Evolutionary conservation across 1,140 invertebrate species (phyloP), one percentile per base, ranked within the genome.

Genomic region (Adelges cooleyi): DNA sequence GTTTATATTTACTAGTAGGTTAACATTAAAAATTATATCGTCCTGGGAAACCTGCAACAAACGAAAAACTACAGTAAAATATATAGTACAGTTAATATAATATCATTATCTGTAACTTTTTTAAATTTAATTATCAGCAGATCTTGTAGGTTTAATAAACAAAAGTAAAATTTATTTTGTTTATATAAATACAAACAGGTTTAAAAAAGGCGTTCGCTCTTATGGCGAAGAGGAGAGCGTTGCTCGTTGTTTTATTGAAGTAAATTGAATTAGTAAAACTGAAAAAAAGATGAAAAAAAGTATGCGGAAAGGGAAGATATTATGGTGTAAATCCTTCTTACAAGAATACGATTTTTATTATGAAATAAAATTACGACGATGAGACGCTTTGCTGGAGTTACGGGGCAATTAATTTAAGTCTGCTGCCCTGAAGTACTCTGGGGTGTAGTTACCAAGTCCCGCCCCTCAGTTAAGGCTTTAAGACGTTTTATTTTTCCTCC

Each of bases 371-470:
- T 62, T 62, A 62, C 56, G 42, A 62, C 38, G 56, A 62, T 62
- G 56, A 62, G 56, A 62, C 56, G 56, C 42, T 62, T 46, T 62
- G 56, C 27, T 15, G 56, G 56, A 62, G 56, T 62, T 62, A 62
- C 56, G 42, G 42, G 56, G 56, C 56, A 62, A 62, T 62, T 62
- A 62, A 62, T 62, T 62, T 62, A 62, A 48, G 54, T 59, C 54
- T 59, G 54, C 44, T 42, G 25, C 56, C 56, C 42, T 22, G 56
- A 33, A 62, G 56, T 62, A 62, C 56, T 48, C 56, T 48, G 0
- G 56, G 56, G 56, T 62, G 56, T 46, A 62, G 56, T 62, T 62
- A 62, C 17, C 17, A 48, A 29, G 56, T 33, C 42, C 42, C 56
- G 42, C 56, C 56, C 56, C 22, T 10, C 25, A 46, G 40, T 62